Conservation (phyloP, 2,888 invertebrate genomes). For the Dicyrtoma fusca region DNA sequence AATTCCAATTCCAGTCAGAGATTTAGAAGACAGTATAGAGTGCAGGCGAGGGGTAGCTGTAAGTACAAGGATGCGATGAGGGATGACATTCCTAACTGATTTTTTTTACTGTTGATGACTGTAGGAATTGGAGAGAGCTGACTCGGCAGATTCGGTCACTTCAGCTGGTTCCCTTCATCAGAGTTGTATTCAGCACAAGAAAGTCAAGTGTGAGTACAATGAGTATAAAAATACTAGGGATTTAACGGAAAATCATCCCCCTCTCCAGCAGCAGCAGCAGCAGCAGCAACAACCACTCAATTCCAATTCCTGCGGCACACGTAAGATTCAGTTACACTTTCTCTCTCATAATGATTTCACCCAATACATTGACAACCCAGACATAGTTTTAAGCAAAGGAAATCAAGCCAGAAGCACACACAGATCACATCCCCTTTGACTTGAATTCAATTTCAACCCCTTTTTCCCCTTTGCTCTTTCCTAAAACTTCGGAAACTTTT, state of each 20-base stretch:
- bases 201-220: slow-evolving; percentile 19
- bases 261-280: slow-evolving; percentile 9
- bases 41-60: too few species aligned
- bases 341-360: not conserved
- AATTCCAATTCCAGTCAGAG: too few species aligned
- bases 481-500: too few species aligned
- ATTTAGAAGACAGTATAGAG: too few species aligned
- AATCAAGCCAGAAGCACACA: too few species aligned
- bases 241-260: slow-evolving; percentile 21
- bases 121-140: slow-evolving; percentile 33
- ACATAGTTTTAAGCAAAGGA: too few species aligned
- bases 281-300: slow-evolving; percentile 15
- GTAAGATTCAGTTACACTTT: slow-evolving; percentile 26
- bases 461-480: too few species aligned
- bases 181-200: slow-evolving; percentile 1
- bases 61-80: too few species aligned
- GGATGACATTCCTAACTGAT: too few species aligned
- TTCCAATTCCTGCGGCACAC: slow-evolving; percentile 32
- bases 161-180: slow-evolving; percentile 29
- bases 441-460: too few species aligned
- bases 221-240: slow-evolving; percentile 21
- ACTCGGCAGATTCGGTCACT: slow-evolving; percentile 31
- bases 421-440: too few species aligned
- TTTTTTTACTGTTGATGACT: slow-evolving; percentile 9
- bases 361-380: too few species aligned